Conservation (phyloP, 2,797 vertebrate species). For the Chelonia mydas region DNA sequence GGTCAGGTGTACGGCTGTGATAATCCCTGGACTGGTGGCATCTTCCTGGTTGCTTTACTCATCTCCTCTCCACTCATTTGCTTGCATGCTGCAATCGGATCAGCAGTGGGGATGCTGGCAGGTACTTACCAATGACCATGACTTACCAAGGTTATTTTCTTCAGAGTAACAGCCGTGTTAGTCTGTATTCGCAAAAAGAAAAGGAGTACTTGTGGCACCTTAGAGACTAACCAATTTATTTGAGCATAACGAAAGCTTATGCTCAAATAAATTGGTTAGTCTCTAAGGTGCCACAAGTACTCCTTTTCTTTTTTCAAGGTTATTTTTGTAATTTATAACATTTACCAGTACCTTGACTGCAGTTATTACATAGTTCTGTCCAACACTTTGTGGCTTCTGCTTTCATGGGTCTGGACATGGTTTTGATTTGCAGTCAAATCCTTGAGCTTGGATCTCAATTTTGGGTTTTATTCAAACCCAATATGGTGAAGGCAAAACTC, state of each 20-base stretch:
- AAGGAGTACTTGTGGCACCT: too few species aligned
- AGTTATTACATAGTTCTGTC: background rate
- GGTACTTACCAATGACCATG: slow-evolving; percentile 79
- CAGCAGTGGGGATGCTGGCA: slow-evolving; percentile 90
- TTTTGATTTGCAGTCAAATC: background rate
- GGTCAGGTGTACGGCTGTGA: slow-evolving; percentile 96
- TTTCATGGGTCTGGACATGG: accelerated
- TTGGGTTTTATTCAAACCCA: background rate
- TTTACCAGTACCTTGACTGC: accelerated
- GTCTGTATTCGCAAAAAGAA: too few species aligned
- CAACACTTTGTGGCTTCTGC: background rate
- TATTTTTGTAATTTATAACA: background rate
- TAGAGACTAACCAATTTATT: too few species aligned
- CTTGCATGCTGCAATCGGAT: slow-evolving; percentile 91
- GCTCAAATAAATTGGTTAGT: too few species aligned
- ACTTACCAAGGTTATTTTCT: background rate
- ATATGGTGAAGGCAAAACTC: accelerated
- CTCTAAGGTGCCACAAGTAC: too few species aligned
- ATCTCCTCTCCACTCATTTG: slow-evolving; percentile 93
- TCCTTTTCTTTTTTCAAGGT: background rate
- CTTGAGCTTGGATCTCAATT: background rate
- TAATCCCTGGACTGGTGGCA: slow-evolving; percentile 93
- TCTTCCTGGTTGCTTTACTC: slow-evolving; percentile 91
- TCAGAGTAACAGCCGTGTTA: too few species aligned
- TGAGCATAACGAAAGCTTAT: too few species aligned